Evolutionary conservation across 1,140 invertebrate genomes (phyloP).

Genomic region (Cryptotermes secundus): DNA sequence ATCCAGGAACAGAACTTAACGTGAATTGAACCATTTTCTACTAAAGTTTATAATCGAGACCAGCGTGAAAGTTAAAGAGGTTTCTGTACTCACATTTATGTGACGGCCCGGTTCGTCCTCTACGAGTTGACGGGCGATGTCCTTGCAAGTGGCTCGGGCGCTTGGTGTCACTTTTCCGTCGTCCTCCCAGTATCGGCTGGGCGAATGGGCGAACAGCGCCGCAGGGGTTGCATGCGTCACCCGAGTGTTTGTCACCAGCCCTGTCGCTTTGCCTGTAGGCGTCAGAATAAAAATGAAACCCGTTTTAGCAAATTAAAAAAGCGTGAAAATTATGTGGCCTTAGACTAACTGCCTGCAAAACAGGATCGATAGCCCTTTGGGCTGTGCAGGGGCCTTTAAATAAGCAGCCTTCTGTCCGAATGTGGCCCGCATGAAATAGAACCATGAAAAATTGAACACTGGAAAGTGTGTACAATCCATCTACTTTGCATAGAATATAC

Average conservation of each 20-base stretch:
- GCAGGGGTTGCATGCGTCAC: slow-evolving; percentile 80
- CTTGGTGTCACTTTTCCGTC: slow-evolving; percentile 63
- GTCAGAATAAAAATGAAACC: neutral
- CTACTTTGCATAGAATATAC: too few species aligned
- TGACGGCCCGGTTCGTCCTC: slow-evolving; percentile 68
- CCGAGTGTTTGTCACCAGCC: slow-evolving; percentile 74
- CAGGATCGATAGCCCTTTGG: too few species aligned
- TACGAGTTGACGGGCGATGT: slow-evolving; percentile 71
- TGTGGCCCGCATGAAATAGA: too few species aligned
- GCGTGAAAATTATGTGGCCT: too few species aligned
- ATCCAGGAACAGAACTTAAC: too few species aligned
- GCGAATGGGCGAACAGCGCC: slow-evolving; percentile 76
- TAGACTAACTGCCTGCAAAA: too few species aligned
- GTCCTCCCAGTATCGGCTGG: slow-evolving; percentile 78
- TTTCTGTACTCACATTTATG: slow-evolving; percentile 56
- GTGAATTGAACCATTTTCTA: too few species aligned
- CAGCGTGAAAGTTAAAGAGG: neutral
- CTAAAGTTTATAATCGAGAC: neutral
- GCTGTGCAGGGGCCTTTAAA: too few species aligned
- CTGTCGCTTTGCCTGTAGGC: slow-evolving; percentile 47
- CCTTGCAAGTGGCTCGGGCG: slow-evolving; percentile 57
- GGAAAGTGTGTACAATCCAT: too few species aligned
- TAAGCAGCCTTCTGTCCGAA: too few species aligned
- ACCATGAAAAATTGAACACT: too few species aligned
- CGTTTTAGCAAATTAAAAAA: too few species aligned